Evolutionary conservation across 2,797 vertebrate genomes (phyloP).

Genomic region (Pseudochirops cupreus): DNA sequence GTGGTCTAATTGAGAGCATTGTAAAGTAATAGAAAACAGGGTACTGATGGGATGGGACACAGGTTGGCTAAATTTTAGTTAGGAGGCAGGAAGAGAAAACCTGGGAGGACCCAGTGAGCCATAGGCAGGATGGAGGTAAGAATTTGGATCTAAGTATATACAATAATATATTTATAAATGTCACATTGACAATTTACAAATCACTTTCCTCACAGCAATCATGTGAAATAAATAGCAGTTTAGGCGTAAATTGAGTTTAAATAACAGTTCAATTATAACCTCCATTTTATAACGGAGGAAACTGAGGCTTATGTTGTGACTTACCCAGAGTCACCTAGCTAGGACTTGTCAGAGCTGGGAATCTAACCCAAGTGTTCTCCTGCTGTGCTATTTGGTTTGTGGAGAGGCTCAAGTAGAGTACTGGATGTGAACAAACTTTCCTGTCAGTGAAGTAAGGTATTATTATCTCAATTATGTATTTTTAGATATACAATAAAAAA

Average conservation of each 20-base stretch:
- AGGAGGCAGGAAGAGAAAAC: conserved; percentile 35
- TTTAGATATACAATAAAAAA: neutral
- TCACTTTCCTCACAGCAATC: neutral
- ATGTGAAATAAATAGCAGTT: neutral
- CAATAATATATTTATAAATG: neutral
- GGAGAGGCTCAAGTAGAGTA: neutral
- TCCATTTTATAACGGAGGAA: neutral
- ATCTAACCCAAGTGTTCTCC: neutral
- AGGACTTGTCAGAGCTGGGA: neutral
- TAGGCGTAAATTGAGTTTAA: neutral
- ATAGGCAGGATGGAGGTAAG: conserved; percentile 14
- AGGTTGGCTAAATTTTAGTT: conserved; percentile 29
- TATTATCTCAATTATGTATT: conserved; percentile 3
- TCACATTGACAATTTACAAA: neutral
- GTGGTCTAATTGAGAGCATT: neutral
- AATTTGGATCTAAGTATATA: neutral
- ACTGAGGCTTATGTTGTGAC: neutral
- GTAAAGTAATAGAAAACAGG: conserved; percentile 35
- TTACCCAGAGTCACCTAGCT: neutral
- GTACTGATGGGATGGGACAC: conserved; percentile 18
- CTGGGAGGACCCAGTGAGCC: neutral
- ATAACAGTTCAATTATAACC: neutral
- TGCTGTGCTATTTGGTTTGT: neutral
- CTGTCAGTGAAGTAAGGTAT: neutral
- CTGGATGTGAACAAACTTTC: neutral